These are phyloP conservation scores for Actenoides lindsayi DNA, from an alignment of 2,113 vertebrate genomes.

Conservation along the genomic window DNA sequence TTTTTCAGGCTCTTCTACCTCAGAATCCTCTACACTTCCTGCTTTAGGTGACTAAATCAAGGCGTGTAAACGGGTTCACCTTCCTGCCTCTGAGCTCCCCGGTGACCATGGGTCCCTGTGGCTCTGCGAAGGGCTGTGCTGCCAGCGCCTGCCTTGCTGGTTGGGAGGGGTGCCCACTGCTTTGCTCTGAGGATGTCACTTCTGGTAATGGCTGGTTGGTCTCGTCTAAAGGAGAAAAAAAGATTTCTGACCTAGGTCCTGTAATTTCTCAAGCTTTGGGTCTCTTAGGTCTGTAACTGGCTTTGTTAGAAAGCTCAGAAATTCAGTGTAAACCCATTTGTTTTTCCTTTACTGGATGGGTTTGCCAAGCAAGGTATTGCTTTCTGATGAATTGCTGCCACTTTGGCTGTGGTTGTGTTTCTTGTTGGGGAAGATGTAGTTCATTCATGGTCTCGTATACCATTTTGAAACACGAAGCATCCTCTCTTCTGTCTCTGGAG, in stretches of 20 bases:
- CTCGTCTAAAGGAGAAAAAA: background rate
- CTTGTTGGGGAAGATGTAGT: background rate
- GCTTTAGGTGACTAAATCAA: background rate
- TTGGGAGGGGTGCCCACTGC: background rate
- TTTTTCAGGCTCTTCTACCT: background rate
- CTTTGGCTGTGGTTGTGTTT: background rate
- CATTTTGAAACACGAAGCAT: background rate
- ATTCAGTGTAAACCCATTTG: background rate
- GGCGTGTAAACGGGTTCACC: background rate
- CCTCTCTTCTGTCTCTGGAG: background rate
- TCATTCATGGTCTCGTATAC: background rate
- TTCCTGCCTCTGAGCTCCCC: background rate
- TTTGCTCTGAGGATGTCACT: background rate
- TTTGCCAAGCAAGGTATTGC: slow-evolving; percentile 2
- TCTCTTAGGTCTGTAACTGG: background rate
- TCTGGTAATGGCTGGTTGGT: background rate
- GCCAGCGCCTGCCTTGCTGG: background rate
- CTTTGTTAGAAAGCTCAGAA: slow-evolving; percentile 1
- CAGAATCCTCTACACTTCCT: background rate
- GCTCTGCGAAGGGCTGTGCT: background rate
- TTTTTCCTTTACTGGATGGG: background rate
- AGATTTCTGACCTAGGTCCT: background rate
- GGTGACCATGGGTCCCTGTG: background rate
- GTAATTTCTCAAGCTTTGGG: background rate
- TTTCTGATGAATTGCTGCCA: background rate